Percentiles rank a stretch among this genome's conserved stretches.
These are phyloP conservation scores for Sebastolobus alascanus DNA, from an alignment of 2,797 vertebrate genomes.

Conservation along the genomic window DNA sequence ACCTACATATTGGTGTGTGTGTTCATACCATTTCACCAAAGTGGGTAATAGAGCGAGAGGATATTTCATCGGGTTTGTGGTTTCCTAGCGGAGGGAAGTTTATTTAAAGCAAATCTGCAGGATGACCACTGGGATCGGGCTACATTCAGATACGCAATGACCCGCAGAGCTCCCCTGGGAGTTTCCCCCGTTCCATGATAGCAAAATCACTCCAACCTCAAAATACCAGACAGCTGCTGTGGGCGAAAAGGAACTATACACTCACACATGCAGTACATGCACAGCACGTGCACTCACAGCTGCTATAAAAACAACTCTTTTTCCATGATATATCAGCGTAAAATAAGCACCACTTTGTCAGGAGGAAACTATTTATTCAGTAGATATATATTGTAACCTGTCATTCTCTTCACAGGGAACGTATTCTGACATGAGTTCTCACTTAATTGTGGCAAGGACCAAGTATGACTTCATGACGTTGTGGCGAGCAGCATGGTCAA, in stretches of 20 bases:
- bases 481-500: neutral
- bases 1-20: slow-evolving; percentile 40
- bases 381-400: slow-evolving; percentile 15
- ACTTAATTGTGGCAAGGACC: neutral
- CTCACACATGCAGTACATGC: slow-evolving; percentile 25
- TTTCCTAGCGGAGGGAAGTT: slow-evolving; percentile 53
- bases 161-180: slow-evolving; percentile 67
- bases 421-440: slow-evolving; percentile 3
- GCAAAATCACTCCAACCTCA: slow-evolving; percentile 77
- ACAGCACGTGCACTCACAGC: slow-evolving; percentile 44
- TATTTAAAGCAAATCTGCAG: slow-evolving; percentile 68
- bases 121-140: slow-evolving; percentile 55
- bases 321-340: slow-evolving; percentile 50
- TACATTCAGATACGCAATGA: slow-evolving; percentile 52
- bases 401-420: slow-evolving; percentile 4
- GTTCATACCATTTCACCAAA: slow-evolving; percentile 22
- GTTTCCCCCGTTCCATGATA: slow-evolving; percentile 75
- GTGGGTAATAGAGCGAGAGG: slow-evolving; percentile 30
- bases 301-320: slow-evolving; percentile 58
- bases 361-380: slow-evolving; percentile 59
- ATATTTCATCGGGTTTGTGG: slow-evolving; percentile 52
- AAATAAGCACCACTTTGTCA: slow-evolving; percentile 52
- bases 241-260: slow-evolving; percentile 49
- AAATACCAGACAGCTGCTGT: slow-evolving; percentile 82
- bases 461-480: slow-evolving; percentile 9